These are phyloP conservation scores for Brachypodius melanocephalos DNA, from an alignment of 2,113 vertebrate genomes.

Conservation along the genomic window DNA sequence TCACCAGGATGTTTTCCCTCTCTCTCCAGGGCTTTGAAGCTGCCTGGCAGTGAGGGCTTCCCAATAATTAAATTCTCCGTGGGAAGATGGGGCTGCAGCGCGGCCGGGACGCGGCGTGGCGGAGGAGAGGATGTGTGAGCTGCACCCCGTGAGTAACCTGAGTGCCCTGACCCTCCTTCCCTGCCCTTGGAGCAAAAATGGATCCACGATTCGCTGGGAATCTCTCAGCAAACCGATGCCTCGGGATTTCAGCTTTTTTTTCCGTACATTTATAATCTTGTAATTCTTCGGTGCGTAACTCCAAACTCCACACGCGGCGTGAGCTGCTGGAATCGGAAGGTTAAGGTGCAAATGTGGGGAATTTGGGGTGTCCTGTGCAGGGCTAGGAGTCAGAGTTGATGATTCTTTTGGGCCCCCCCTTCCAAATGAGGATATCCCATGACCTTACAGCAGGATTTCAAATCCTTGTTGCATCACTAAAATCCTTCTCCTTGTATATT, in stretches of 20 bases:
- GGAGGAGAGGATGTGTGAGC: conserved; percentile 23
- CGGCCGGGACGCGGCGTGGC: background rate
- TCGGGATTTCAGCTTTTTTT: background rate
- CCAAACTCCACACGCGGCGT: fast-evolving
- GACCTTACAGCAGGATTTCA: background rate
- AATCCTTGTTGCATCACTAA: background rate
- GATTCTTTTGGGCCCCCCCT: no score
- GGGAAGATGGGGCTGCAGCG: conserved; percentile 44
- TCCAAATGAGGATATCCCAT: background rate
- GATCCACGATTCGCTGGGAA: background rate
- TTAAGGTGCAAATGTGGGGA: background rate
- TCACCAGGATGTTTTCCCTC: conserved; percentile 47
- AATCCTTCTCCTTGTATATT: background rate
- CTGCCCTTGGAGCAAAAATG: background rate
- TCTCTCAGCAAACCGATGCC: fast-evolving
- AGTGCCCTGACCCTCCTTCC: fast-evolving
- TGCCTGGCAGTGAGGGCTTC: conserved; percentile 43
- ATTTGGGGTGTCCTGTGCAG: background rate
- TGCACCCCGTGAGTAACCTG: conserved; percentile 40
- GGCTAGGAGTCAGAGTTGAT: fast-evolving
- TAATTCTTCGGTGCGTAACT: background rate
- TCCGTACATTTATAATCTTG: background rate
- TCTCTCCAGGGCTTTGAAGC: conserved; percentile 47
- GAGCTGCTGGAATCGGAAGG: background rate
- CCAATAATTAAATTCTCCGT: conserved; percentile 23